Percentiles rank a stretch among this genome's conserved stretches.
Conservation (phyloP, 2,797 vertebrate genomes). For the Scomberomorus guttatus region DNA sequence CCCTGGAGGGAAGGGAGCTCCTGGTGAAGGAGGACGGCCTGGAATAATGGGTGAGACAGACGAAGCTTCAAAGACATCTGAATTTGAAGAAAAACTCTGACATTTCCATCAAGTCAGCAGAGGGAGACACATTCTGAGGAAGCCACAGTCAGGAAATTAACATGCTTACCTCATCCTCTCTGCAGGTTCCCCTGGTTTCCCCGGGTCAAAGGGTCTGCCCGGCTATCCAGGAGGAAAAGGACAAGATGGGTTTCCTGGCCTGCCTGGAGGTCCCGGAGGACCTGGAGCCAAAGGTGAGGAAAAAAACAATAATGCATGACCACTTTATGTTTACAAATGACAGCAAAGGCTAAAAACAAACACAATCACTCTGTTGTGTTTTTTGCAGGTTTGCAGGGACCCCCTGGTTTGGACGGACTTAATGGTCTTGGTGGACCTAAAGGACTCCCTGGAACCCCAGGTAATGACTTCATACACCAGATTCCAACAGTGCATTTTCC, state of each 20-base stretch:
- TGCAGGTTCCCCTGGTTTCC: conserved; percentile 88
- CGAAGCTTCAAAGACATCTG: no score
- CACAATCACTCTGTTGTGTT: not conserved
- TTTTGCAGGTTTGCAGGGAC: conserved; percentile 89
- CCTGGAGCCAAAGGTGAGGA: conserved; percentile 90
- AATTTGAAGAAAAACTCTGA: not conserved
- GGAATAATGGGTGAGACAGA: conserved; percentile 87
- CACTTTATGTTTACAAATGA: not conserved
- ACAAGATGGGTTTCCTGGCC: conserved; percentile 84
- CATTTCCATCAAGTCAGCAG: not conserved
- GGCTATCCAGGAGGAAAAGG: conserved; percentile 89
- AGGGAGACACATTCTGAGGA: not conserved
- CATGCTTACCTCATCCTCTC: not conserved
- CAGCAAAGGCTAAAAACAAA: not conserved
- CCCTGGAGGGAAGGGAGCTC: conserved; percentile 85
- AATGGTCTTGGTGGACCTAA: conserved; percentile 94
- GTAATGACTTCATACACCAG: conserved; percentile 68
- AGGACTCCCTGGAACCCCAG: conserved; percentile 91
- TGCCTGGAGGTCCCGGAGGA: conserved; percentile 80
- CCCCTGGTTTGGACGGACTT: conserved; percentile 91
- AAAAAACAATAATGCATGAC: not conserved
- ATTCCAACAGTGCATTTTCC: not conserved
- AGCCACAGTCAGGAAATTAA: not conserved
- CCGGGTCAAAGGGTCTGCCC: conserved; percentile 84
- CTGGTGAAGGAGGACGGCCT: conserved; percentile 88